Base-by-base conservation (phyloP, 2,888 invertebrate genomes). In the Cepaea hortensis region DNA sequence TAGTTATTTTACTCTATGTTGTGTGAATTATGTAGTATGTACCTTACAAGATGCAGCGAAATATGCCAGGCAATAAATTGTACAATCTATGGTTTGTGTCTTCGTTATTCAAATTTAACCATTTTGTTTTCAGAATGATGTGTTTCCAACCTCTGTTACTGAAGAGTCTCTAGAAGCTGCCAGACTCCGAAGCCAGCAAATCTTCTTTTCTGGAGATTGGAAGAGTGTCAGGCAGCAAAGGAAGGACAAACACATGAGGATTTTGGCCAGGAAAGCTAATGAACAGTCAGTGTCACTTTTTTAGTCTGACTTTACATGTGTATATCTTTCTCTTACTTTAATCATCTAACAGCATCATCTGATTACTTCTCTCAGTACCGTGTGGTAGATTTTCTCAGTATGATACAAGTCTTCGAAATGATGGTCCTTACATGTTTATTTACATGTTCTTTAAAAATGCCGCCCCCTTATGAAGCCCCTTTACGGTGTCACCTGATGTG, bases 131-230 rank as follows among this genome's bases (percentile, higher is more conserved):
- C 84, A 79, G 70, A 81, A n/a, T 23, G 80, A 88, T 15, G 88
- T 93, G 73, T 93, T 93, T 81, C 88, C 90, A n/a, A 93, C 93
- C 4, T 91, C 91, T 3, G 93, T 93, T 11, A 92, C 91, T 88
- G 93, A 93, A 87, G 91, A 92, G 35, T 91, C 91, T 0, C 86
- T 93, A 20, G 89, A 91, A 46, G 92, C 92, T 70, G 93, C 93
- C 5, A 91, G 90, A 68, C 85, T 87, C 13, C 87, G 92, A n/a
- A 89, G 89, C 48, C 86, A 88, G 18, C 88, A 87, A 73, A 88
- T 92, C 83, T 92, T 92, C 88, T 90, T 91, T 70, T 89, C 91
- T 50, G 91, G 91, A 68, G 89, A 90, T 23, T 92, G 91, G 90
- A 80, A 84, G 87, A 83, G 18, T 79, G 70, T 75, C 76, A 76